phyloP scores from a whole-genome alignment of 1,140 invertebrate genomes.

The Drosophila albomicans region DNA sequence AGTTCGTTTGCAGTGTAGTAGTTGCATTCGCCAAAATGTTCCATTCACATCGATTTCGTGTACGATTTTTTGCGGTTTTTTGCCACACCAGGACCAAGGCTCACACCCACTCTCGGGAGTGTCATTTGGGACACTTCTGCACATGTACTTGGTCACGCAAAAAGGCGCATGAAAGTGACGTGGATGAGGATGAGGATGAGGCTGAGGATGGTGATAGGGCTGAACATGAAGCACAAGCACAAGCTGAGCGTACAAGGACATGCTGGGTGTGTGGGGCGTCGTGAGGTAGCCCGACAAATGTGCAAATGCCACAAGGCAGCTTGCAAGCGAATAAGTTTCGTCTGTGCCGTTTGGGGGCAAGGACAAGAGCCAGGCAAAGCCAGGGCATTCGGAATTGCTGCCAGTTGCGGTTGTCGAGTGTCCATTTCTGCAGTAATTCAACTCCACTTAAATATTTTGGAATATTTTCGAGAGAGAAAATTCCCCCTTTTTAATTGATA shows the following conservation, averaged over 20 bases:
- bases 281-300: slow-evolving; percentile 31
- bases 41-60: slow-evolving; percentile 64
- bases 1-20: neutral
- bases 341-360: neutral
- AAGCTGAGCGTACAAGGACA: slow-evolving; percentile 23
- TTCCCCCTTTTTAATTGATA: slow-evolving; percentile 25
- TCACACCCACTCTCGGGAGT: slow-evolving; percentile 50
- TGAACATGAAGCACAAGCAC: neutral
- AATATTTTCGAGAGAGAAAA: neutral
- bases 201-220: too few species aligned
- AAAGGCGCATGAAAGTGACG: slow-evolving; percentile 76
- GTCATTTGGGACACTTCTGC: slow-evolving; percentile 73
- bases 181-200: slow-evolving; percentile 36
- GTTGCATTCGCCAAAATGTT: slow-evolving; percentile 27
- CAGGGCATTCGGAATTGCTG: neutral
- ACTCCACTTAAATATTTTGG: slow-evolving; percentile 32
- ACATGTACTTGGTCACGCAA: slow-evolving; percentile 77
- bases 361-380: neutral
- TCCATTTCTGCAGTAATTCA: slow-evolving; percentile 38
- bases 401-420: slow-evolving; percentile 34
- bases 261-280: too few species aligned
- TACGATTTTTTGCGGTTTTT: slow-evolving; percentile 57
- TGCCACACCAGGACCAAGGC: slow-evolving; percentile 21
- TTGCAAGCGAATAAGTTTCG: slow-evolving; percentile 37
- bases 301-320: slow-evolving; percentile 41